These are phyloP conservation scores for Osmoderma eremita DNA, from an alignment of 2,888 invertebrate species.

Conservation along the genomic window DNA sequence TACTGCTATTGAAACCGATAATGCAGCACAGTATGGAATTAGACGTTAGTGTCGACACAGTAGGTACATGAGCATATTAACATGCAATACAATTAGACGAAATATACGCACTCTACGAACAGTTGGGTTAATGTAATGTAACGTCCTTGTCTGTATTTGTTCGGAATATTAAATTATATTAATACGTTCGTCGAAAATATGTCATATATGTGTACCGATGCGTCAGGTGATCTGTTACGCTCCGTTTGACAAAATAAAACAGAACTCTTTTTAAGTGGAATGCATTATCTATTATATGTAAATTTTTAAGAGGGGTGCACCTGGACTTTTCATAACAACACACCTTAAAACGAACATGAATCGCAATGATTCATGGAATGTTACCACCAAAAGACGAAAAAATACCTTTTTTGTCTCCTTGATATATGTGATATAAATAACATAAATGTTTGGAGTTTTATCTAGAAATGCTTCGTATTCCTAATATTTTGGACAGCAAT, in stretches of 20 bases:
- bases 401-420: not conserved
- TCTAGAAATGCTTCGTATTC: conserved; percentile 1
- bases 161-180: conserved; percentile 31
- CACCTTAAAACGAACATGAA: conserved; percentile 34
- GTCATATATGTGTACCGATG: conserved; percentile 9
- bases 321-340: conserved; percentile 37
- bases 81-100: conserved; percentile 34
- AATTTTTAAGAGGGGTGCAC: conserved; percentile 32
- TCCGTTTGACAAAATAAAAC: conserved; percentile 24
- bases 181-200: conserved; percentile 31
- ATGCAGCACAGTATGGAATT: not conserved
- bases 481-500: not conserved
- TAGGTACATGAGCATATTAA: conserved; percentile 24
- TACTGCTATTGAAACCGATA: too few species aligned
- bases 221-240: conserved; percentile 14
- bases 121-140: conserved; percentile 37
- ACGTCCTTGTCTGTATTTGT: conserved; percentile 31
- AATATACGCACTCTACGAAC: conserved; percentile 35
- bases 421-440: conserved; percentile 25
- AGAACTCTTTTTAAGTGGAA: conserved; percentile 5
- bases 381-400: conserved; percentile 2
- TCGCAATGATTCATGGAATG: conserved; percentile 36
- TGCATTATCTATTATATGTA: conserved; percentile 39
- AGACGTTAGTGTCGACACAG: conserved; percentile 17
- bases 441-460: conserved; percentile 1